Conservation (phyloP, 2,888 invertebrate species). For the Chymomyza procnemis region DNA sequence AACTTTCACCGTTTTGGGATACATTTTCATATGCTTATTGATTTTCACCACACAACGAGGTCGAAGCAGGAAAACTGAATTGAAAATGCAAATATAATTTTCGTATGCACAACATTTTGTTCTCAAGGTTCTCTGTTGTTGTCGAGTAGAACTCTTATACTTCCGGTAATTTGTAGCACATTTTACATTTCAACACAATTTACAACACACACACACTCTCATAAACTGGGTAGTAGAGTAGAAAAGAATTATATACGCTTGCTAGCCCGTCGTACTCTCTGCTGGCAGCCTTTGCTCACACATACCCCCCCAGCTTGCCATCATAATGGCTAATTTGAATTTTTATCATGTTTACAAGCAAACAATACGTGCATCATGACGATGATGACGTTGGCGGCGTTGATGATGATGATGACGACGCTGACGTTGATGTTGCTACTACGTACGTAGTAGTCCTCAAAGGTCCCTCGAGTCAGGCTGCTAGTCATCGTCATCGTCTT, state of each 20-base stretch:
- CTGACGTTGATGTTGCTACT: background rate
- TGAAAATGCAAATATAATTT: constrained; percentile 46
- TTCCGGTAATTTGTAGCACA: constrained; percentile 62
- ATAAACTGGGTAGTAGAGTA: constrained; percentile 9
- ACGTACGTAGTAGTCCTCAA: background rate
- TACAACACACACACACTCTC: constrained; percentile 28
- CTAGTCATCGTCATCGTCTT: background rate
- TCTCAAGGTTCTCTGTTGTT: constrained; percentile 52
- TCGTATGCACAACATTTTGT: constrained; percentile 33
- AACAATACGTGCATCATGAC: constrained; percentile 63
- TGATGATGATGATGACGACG: constrained; percentile 32
- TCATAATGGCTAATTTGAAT: constrained; percentile 71
- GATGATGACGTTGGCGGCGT: constrained; percentile 33
- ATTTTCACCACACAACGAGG: background rate
- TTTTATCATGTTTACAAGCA: constrained; percentile 73
- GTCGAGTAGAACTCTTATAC: background rate
- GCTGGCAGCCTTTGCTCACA: background rate
- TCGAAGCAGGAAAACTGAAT: too few relatives aligned
- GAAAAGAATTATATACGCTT: background rate
- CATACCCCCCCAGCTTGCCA: constrained; percentile 42
- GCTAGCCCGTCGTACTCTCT: background rate
- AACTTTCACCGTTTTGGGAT: background rate
- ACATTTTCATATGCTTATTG: constrained; percentile 2
- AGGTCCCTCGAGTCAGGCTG: background rate
- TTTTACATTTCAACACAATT: constrained; percentile 60